Evolutionary conservation across 2,113 vertebrate species (phyloP), one percentile per base, ranked within the genome.

Genomic region (Pelmatolapia mariae): DNA sequence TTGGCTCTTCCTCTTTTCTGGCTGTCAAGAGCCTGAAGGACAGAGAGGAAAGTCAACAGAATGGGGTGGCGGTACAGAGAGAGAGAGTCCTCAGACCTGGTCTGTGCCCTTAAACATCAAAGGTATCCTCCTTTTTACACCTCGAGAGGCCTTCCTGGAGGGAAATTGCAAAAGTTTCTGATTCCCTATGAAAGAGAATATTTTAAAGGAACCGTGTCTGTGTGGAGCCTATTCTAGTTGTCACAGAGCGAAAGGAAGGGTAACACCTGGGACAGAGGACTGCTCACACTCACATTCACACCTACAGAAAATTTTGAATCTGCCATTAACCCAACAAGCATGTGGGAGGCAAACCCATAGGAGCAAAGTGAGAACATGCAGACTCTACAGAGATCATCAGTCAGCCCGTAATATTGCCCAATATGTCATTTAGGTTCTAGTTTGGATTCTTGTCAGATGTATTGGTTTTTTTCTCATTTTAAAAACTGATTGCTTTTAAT

Each of bases 211-310:
- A 31, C 43, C 0, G 1, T 52, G 43, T 52, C 26, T 33, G 18
- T 50, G 61, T 68, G 19, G 11, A 68, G 61, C 33, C 1, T 68
- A 22, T 68, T 68, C 33, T 7, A 68, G 61, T 68, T 68, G 54
- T 56, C 22, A 5, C 22, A 26, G 22, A 56, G 54, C 6, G 4
- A 8, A 56, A 56, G 22, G 54, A 56, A 56, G 22, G 22, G n/a
- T 0, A 54, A 54, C 50, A 52, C 4, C 0, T 8, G 0, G 18
- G 3, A 59, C 57, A 10, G 5, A 61, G 26, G 16, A 33, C 29
- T n/a, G 29, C 18, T 63, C 59, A 63, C 16, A 19, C 29, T 33
- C 59, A 63, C 18, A 7, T 63, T 63, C 31, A 7, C 31, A 19
- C 59, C 31, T 63, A n/a, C 18, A 33, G 31, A 19, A 19, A 63